These are phyloP conservation scores for Mechanitis mazaeus DNA, from an alignment of 2,888 invertebrate genomes.

Conservation along the genomic window DNA sequence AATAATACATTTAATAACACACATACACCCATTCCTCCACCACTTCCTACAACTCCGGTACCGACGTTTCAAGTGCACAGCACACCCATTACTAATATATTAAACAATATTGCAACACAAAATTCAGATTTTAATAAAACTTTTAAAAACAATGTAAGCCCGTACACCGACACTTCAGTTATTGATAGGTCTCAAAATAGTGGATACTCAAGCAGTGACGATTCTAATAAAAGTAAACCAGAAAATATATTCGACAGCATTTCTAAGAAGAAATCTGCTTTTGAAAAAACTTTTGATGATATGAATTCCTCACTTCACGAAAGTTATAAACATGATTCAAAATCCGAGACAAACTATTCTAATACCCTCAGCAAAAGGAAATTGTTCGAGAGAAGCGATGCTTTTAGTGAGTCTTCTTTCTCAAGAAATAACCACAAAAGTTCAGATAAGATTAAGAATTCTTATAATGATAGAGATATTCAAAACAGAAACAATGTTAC, in stretches of 20 bases:
- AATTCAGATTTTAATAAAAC: conserved; percentile 42
- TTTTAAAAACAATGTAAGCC: conserved; percentile 35
- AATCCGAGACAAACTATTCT: conserved; percentile 49
- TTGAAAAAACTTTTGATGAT: conserved; percentile 49
- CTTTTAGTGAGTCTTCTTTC: conserved; percentile 34
- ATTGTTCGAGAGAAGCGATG: conserved; percentile 56
- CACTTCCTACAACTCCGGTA: conserved; percentile 61
- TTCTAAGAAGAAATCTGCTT: conserved; percentile 49
- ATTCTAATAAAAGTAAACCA: conserved; percentile 49
- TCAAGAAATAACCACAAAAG: conserved; percentile 12
- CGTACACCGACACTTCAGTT: conserved; percentile 26
- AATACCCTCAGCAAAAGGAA: conserved; percentile 63
- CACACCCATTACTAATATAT: conserved; percentile 41
- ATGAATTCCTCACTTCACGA: conserved; percentile 41
- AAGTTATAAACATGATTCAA: conserved; percentile 43
- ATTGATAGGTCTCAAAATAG: conserved; percentile 48
- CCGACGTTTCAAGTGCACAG: conserved; percentile 55
- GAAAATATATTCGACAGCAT: conserved; percentile 49
- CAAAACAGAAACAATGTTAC: conserved; percentile 22
- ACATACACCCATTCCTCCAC: conserved; percentile 54
- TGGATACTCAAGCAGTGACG: conserved; percentile 49
- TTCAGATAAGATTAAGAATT: conserved; percentile 13
- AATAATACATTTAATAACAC: conserved; percentile 36
- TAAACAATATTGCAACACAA: conserved; percentile 31
- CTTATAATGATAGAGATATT: conserved; percentile 23